These are phyloP conservation scores for Exaiptasia diaphana DNA, from an alignment of 64 coral and sea anemone genomes.

Conservation along the genomic window DNA sequence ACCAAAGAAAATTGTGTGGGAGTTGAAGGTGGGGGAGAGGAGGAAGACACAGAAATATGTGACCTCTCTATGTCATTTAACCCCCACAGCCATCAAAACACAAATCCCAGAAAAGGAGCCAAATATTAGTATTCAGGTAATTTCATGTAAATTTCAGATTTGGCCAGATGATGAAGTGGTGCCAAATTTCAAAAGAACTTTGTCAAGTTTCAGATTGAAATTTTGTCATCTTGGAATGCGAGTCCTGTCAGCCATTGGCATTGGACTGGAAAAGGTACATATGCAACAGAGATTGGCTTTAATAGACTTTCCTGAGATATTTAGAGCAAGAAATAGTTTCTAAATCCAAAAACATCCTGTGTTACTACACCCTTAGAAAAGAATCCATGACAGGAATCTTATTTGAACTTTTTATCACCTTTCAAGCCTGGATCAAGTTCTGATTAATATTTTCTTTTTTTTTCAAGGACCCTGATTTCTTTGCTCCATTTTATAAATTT, in stretches of 20 bases:
- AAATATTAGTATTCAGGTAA: background rate
- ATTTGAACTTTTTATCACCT: background rate
- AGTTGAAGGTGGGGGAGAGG: background rate
- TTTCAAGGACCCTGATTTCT: slow-evolving; percentile 66
- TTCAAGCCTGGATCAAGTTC: background rate
- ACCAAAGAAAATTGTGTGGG: background rate
- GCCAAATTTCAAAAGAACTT: slow-evolving; percentile 24
- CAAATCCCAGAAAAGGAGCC: background rate
- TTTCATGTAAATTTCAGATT: background rate
- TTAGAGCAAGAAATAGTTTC: background rate
- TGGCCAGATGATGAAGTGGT: slow-evolving; percentile 58
- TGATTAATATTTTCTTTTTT: background rate
- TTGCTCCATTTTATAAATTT: slow-evolving; percentile 38
- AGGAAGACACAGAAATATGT: background rate
- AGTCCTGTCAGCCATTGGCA: slow-evolving; percentile 48
- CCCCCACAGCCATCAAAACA: background rate
- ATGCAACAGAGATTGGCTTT: background rate
- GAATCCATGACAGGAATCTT: background rate
- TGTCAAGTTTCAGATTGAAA: slow-evolving; percentile 25
- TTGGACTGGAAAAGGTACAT: slow-evolving; percentile 50
- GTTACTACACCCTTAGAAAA: background rate
- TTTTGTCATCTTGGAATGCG: slow-evolving; percentile 40
- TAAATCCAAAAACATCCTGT: background rate
- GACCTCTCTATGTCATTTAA: background rate
- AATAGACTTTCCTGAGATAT: background rate